These are phyloP conservation scores for Tenebrosternarchus preto DNA, from an alignment of 2,113 vertebrate species.

Conservation along the genomic window DNA sequence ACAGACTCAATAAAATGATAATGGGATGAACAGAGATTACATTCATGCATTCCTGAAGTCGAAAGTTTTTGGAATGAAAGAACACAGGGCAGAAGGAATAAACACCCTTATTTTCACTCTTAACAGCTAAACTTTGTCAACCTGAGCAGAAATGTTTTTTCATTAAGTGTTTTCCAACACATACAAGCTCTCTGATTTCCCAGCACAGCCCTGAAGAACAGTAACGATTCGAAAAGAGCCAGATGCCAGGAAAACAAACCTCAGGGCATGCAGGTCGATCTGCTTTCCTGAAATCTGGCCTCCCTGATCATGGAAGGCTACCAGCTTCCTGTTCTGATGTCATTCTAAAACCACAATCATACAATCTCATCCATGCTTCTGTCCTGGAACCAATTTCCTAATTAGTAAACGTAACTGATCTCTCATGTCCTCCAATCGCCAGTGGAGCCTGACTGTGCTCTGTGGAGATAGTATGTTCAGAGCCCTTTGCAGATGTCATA, in stretches of 20 bases:
- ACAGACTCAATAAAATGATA: neutral
- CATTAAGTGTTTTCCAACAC: neutral
- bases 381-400: conserved; percentile 24
- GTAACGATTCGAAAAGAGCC: neutral
- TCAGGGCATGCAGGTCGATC: neutral
- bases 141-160: neutral
- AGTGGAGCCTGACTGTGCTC: conserved; percentile 11
- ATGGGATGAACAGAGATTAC: neutral
- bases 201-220: neutral
- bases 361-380: neutral
- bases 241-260: neutral
- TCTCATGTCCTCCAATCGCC: neutral
- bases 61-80: neutral
- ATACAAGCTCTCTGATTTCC: neutral
- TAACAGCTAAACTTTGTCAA: neutral
- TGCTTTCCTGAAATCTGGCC: neutral
- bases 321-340: conserved; percentile 10
- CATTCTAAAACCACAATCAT: conserved; percentile 29
- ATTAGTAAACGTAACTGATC: conserved; percentile 17
- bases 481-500: neutral
- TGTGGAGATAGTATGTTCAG: conserved; percentile 1
- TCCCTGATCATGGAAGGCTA: neutral
- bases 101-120: neutral
- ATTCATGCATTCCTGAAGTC: neutral
- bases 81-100: neutral